Percentiles rank a stretch among this genome's conserved stretches.
Conservation (phyloP, 2,797 vertebrate species). For the Danio choprae region DNA sequence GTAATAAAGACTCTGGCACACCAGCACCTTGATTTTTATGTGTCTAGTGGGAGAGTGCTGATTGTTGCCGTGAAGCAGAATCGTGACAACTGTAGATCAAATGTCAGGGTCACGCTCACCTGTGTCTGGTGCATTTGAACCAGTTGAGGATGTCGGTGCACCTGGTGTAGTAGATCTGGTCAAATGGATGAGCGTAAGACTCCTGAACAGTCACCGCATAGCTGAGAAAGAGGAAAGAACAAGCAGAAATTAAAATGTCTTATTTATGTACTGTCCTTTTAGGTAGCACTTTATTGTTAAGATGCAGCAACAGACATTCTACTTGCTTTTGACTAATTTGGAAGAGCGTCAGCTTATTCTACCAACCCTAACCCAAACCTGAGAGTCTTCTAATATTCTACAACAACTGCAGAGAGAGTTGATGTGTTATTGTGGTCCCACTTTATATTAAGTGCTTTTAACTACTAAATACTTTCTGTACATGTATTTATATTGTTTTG, state of each 20-base stretch:
- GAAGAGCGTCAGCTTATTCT: too few species aligned
- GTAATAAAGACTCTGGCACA: constrained; percentile 49
- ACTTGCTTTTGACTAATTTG: too few species aligned
- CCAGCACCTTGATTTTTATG: constrained; percentile 50
- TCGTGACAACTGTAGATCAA: neutral
- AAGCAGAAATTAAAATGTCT: neutral
- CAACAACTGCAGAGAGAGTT: too few species aligned
- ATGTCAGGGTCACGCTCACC: constrained; percentile 74
- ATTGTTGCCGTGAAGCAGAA: constrained; percentile 43
- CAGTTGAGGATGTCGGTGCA: constrained; percentile 99
- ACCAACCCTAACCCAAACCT: too few species aligned
- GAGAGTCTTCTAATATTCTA: too few species aligned
- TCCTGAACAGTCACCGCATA: constrained; percentile 98
- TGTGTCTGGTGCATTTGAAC: constrained; percentile 98
- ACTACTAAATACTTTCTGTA: too few species aligned
- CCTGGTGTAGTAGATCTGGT: constrained; percentile 98
- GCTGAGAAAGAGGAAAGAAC: constrained; percentile 71
- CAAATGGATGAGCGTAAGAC: constrained; percentile 95
- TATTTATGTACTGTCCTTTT: neutral
- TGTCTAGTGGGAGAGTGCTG: constrained; percentile 14
- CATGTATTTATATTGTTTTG: too few species aligned
- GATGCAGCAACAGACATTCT: too few species aligned
- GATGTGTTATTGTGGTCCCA: too few species aligned
- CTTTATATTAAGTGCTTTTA: too few species aligned
- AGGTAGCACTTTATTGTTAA: too few species aligned